Base-by-base conservation (phyloP, 2,888 invertebrate species). In the Shargacucullia verbasci region DNA sequence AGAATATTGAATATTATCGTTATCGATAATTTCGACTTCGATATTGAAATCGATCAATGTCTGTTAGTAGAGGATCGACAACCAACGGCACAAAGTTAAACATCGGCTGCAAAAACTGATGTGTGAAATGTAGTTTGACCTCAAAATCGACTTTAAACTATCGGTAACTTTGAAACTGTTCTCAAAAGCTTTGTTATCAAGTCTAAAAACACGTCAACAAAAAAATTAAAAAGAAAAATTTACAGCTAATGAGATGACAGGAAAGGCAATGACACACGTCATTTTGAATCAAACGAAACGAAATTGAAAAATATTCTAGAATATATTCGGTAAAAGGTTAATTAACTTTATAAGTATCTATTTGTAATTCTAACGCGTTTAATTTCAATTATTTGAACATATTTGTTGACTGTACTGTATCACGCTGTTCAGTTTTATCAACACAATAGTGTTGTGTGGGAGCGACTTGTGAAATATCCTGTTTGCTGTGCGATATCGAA, bases 381-480 rank as follows among this genome's bases (percentile, higher is more conserved):
- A 60, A 47, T 49, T 38, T 60, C 29, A 49, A 39, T 35, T 29
- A 46, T 33, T 54, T 25, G 12, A n/a, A 35, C 25, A 45, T 7
- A 38, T 40, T 47, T 12, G n/a, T 5, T 10, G 0, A 1, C 7
- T 14, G 15, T 12, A 47, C 20, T 20, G 20, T 20, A 20, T 20
- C 2, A n/a, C 0, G 1, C 6, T 14, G 15, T 12, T 43, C 13
- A 29, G 25, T 15, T 10, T 31, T 5, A 1, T 9, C 8, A 13
- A 2, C 8, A 6, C 20, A n/a, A n/a, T n/a, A 29, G n/a, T 20
- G 2, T 43, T 27, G 49, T 38, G 67, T 70, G 52, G 70, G 70
- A 55, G 38, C 40, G 33, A 27, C 15, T 29, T 68, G 57, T 58
- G 64, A 59, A 58, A 70, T 45, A 70, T 70, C 57, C 55, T 35